Evolutionary conservation across 2,113 vertebrate species (phyloP).

Genomic region (Otolemur garnettii): DNA sequence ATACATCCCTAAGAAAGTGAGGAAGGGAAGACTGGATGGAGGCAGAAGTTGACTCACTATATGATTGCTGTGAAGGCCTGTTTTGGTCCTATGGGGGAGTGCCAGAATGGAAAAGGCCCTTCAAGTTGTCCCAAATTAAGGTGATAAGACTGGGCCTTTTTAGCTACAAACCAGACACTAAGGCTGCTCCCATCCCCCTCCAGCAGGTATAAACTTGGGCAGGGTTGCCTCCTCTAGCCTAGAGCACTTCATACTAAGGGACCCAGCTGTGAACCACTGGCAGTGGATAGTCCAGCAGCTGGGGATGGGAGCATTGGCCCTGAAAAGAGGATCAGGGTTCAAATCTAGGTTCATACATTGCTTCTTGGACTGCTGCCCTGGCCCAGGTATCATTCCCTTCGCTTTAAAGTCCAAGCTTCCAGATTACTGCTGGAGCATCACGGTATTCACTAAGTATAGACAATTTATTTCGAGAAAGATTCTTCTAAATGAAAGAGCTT

Average conservation of each 20-base stretch:
- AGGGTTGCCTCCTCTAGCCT: neutral
- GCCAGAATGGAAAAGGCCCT: neutral
- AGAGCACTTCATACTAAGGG: neutral
- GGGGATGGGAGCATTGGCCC: neutral
- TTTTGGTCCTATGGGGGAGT: neutral
- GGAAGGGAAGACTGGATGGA: neutral
- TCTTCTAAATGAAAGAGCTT: constrained; percentile 44
- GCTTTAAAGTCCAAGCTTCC: too few relatives aligned
- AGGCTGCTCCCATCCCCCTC: neutral
- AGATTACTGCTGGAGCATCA: neutral
- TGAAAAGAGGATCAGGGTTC: neutral
- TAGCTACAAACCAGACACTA: neutral
- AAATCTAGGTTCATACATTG: too few relatives aligned
- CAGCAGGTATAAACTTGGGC: neutral
- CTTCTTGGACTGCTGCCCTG: too few relatives aligned
- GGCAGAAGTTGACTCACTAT: neutral
- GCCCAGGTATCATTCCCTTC: too few relatives aligned
- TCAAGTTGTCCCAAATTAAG: neutral
- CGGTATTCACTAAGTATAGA: neutral
- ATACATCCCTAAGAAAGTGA: neutral
- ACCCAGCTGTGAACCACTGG: neutral
- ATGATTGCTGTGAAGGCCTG: neutral
- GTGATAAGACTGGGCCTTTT: neutral
- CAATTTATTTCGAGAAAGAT: constrained; percentile 26
- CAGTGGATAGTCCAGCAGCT: neutral